Evolutionary conservation across 2,797 vertebrate genomes (phyloP).

Genomic region (Chrysocyon brachyurus): DNA sequence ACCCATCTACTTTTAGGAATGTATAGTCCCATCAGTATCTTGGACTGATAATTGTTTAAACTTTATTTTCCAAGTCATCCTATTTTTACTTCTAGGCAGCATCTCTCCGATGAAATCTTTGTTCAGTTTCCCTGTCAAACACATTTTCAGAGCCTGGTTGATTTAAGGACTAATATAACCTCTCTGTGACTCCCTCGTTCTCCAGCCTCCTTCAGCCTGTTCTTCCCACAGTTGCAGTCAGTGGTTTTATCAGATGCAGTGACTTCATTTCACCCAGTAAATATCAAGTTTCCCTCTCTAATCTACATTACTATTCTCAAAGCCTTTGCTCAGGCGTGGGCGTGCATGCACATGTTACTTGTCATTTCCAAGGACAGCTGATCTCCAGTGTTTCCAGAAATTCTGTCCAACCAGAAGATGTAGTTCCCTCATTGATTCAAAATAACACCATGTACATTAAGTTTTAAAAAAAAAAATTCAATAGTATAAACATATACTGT

Average conservation of each 20-base stretch:
- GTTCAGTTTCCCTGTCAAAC: background rate
- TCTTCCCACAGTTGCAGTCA: background rate
- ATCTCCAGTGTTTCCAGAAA: background rate
- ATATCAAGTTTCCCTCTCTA: background rate
- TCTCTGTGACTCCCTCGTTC: background rate
- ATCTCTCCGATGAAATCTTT: background rate
- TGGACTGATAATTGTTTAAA: background rate
- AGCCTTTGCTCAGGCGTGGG: background rate
- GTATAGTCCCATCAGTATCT: background rate
- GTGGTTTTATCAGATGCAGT: background rate
- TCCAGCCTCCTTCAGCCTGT: no score
- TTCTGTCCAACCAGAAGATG: background rate
- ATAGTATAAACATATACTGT: background rate
- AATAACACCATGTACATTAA: background rate
- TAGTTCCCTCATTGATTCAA: background rate
- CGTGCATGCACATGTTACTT: rapidly evolving
- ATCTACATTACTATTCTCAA: background rate
- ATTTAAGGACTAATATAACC: background rate
- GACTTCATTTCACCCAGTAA: background rate
- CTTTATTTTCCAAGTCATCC: background rate
- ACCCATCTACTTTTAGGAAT: background rate
- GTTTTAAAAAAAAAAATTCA: no score
- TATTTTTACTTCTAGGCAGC: background rate
- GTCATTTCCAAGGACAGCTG: background rate
- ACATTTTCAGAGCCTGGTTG: background rate